These are phyloP conservation scores for Cydia strobilella DNA, from an alignment of 1,140 invertebrate species.

Conservation along the genomic window DNA sequence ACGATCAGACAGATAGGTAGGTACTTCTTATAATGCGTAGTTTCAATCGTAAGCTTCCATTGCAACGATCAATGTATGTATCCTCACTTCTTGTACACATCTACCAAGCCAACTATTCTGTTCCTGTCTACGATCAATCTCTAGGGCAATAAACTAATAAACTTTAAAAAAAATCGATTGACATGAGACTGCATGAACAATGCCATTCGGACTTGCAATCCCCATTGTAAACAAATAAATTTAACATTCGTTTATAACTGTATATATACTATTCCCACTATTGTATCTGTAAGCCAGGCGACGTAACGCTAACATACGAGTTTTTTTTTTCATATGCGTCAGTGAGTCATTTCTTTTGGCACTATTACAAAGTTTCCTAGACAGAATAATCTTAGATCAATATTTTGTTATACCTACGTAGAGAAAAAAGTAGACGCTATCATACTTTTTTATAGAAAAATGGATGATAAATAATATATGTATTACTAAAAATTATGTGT, in stretches of 20 bases:
- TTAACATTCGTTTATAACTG: constrained; percentile 7
- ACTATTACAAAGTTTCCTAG: constrained; percentile 19
- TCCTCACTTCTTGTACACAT: no score
- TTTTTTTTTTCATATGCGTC: constrained; percentile 6
- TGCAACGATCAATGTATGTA: no score
- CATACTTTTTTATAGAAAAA: no score
- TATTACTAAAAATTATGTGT: no score
- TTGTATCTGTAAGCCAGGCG: not conserved
- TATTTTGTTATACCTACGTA: not conserved
- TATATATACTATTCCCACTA: not conserved
- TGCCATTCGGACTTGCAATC: constrained; percentile 15
- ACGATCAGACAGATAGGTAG: no score
- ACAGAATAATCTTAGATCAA: constrained; percentile 25
- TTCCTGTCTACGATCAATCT: not conserved
- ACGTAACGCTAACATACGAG: not conserved
- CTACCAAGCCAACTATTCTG: no score
- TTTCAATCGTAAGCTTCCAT: no score
- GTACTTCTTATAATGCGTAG: no score
- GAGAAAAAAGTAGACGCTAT: no score
- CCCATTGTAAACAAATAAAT: constrained; percentile 23
- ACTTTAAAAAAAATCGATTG: not conserved
- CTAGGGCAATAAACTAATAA: not conserved
- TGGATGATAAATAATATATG: no score
- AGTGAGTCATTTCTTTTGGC: constrained; percentile 31
- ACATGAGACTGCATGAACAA: constrained; percentile 11